These are phyloP conservation scores for Adelognathus sp. DNA, from an alignment of 2,888 invertebrate species.

Conservation along the genomic window DNA sequence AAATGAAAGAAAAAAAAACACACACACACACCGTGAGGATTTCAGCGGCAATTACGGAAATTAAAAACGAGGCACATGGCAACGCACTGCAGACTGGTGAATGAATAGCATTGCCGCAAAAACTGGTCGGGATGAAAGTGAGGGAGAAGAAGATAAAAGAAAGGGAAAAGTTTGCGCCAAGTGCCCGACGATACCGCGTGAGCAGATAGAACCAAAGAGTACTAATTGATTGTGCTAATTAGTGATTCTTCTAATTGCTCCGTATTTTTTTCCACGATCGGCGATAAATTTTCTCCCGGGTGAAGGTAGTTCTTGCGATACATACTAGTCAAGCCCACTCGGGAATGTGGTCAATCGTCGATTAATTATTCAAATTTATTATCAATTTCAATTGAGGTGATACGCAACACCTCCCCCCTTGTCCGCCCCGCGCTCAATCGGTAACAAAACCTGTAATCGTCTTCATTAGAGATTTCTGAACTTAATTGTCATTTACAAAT, in stretches of 20 bases:
- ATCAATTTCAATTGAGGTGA: too few relatives aligned
- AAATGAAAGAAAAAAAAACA: slow-evolving; percentile 12
- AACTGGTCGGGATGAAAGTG: not conserved
- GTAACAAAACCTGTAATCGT: too few relatives aligned
- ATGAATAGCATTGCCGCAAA: slow-evolving; percentile 1
- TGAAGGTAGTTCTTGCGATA: not conserved
- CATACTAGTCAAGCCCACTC: not conserved
- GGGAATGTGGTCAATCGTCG: not conserved
- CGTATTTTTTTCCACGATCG: slow-evolving; percentile 23
- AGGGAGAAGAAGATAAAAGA: not conserved
- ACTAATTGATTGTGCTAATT: slow-evolving; percentile 9
- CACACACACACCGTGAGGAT: slow-evolving; percentile 51
- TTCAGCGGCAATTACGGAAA: slow-evolving; percentile 65
- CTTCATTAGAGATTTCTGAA: too few relatives aligned
- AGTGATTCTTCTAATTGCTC: slow-evolving; percentile 45
- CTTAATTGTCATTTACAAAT: too few relatives aligned
- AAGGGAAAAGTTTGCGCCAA: not conserved
- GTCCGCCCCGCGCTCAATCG: too few relatives aligned
- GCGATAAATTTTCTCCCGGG: slow-evolving; percentile 32
- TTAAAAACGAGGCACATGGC: slow-evolving; percentile 58
- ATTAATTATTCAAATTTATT: not conserved
- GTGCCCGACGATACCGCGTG: not conserved
- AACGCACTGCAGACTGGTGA: slow-evolving; percentile 21
- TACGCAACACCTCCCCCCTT: too few relatives aligned
- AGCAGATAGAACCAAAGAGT: slow-evolving; percentile 7